Conservation (phyloP, 2,113 vertebrate genomes). For the Misgurnus mizolepis region DNA sequence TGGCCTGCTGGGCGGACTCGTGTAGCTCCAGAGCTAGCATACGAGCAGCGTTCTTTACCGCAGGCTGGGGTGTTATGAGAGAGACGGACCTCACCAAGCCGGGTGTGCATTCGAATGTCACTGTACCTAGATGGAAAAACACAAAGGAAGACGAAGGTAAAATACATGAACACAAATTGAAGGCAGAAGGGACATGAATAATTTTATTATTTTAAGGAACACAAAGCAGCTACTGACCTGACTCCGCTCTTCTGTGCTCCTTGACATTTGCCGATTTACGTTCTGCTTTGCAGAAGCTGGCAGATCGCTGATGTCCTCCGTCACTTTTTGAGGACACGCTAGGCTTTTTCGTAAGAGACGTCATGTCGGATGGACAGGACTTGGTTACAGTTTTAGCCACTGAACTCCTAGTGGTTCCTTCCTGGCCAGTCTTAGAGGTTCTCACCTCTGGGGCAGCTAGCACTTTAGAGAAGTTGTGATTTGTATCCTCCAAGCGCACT, state of each 20-base stretch:
- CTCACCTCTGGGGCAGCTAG: conserved; percentile 78
- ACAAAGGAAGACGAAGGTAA: conserved; percentile 67
- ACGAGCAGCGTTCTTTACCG: conserved; percentile 92
- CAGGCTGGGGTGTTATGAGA: conserved; percentile 94
- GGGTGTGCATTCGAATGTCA: conserved; percentile 65
- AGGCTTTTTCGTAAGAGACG: conserved; percentile 10
- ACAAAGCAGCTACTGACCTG: conserved; percentile 29
- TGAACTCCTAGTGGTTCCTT: conserved; percentile 70
- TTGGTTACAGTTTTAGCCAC: conserved; percentile 68
- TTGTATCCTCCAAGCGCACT: conserved; percentile 59
- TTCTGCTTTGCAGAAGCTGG: conserved; percentile 27
- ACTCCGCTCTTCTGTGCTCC: conserved; percentile 31
- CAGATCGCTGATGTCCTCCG: conserved; percentile 32
- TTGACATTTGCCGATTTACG: conserved; percentile 21
- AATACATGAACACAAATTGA: neutral
- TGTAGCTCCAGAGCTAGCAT: conserved; percentile 91
- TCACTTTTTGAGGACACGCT: conserved; percentile 17
- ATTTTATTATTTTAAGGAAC: neutral
- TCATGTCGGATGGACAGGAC: conserved; percentile 33
- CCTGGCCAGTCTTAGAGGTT: conserved; percentile 71
- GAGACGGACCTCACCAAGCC: conserved; percentile 95
- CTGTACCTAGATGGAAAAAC: conserved; percentile 77
- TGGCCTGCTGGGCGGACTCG: conserved; percentile 91
- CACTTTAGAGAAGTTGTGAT: conserved; percentile 20
- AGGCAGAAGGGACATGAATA: neutral